Percentiles rank a stretch among this genome's conserved stretches.
phyloP scores from a whole-genome alignment of 2,888 invertebrate genomes.

The Pilophorus perplexus region DNA sequence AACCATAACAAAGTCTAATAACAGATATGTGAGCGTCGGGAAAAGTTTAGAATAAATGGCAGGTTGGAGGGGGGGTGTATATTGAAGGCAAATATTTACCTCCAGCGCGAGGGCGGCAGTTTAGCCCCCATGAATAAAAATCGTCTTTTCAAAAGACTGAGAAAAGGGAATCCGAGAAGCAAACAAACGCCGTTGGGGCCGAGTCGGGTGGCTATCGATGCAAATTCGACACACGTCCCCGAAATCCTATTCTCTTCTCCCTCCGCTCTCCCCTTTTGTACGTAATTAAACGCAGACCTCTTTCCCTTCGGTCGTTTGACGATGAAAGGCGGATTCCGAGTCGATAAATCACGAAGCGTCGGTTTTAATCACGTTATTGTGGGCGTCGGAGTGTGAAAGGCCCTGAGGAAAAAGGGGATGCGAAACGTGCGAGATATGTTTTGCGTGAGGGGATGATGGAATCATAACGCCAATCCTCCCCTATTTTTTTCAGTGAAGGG shows the following conservation, averaged over 20 bases:
- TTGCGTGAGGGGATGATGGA: too few species aligned
- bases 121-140: conserved; percentile 38
- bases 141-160: conserved; percentile 23
- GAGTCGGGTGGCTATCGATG: conserved; percentile 31
- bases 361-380: conserved; percentile 43
- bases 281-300: conserved; percentile 43
- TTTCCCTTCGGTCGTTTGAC: conserved; percentile 29
- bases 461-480: conserved; percentile 34
- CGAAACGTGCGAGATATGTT: too few species aligned
- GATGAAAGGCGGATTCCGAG: conserved; percentile 38
- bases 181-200: neutral
- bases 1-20: conserved; percentile 43
- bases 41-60: conserved; percentile 31
- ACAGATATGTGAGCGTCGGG: conserved; percentile 13
- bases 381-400: conserved; percentile 35
- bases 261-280: conserved; percentile 26
- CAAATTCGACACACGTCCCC: conserved; percentile 30
- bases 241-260: too few species aligned
- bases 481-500: conserved; percentile 2
- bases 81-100: conserved; percentile 43
- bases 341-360: conserved; percentile 44
- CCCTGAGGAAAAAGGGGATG: conserved; percentile 32
- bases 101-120: conserved; percentile 10
- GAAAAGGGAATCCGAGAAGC: conserved; percentile 5
- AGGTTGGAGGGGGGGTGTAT: conserved; percentile 13